Percentiles rank a stretch among this genome's conserved stretches.
Evolutionary conservation across 2,113 vertebrate species (phyloP).

Genomic region (Ictalurus furcatus): DNA sequence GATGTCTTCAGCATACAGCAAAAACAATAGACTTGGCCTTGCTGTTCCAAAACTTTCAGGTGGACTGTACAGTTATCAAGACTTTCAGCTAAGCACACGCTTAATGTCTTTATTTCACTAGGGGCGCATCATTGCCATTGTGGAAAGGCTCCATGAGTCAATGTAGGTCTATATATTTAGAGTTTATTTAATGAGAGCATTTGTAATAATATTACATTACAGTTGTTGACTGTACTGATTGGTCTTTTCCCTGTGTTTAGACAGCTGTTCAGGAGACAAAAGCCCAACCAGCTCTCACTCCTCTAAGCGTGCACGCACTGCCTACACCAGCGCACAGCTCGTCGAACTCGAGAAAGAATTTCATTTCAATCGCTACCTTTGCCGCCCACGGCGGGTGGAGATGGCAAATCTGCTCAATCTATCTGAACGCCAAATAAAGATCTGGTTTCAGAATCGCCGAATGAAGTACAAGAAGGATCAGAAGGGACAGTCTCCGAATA

Average conservation of each 20-base stretch:
- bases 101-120: constrained; percentile 16
- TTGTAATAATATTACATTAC: not conserved
- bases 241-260: constrained; percentile 59
- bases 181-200: not conserved
- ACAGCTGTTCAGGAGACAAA: constrained; percentile 95
- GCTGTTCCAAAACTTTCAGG: not conserved
- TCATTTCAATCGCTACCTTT: constrained; percentile 99
- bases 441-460: constrained; percentile 99
- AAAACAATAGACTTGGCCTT: not conserved
- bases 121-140: not conserved
- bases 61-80: not conserved
- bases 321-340: constrained; percentile 98
- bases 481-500: constrained; percentile 94
- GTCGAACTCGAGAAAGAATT: constrained; percentile 99
- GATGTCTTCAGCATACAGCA: not conserved
- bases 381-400: constrained; percentile 91
- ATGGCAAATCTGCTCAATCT: constrained; percentile 98
- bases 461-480: constrained; percentile 99
- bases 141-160: not conserved
- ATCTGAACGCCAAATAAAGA: constrained; percentile 99
- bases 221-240: constrained; percentile 51
- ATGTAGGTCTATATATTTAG: not conserved
- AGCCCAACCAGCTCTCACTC: constrained; percentile 91
- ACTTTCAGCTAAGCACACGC: not conserved
- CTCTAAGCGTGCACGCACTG: constrained; percentile 95